Evolutionary conservation across 2,113 vertebrate genomes (phyloP).

Genomic region (Pomatostomus ruficeps): DNA sequence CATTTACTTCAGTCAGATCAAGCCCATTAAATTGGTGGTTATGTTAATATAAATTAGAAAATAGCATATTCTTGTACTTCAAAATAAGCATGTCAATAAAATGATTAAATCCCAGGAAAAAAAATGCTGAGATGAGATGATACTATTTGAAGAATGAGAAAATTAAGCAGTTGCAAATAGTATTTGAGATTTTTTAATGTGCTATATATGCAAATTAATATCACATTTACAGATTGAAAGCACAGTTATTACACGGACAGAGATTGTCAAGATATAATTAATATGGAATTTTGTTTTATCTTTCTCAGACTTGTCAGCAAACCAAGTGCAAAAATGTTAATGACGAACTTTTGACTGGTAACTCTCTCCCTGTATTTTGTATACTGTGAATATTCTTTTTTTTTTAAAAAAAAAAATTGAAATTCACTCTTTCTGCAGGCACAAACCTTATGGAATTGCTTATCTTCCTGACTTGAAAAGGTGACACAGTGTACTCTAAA

Average conservation of each 20-base stretch:
- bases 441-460: neutral
- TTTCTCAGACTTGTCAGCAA: neutral
- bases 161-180: neutral
- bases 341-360: neutral
- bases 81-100: neutral
- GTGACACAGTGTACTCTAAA: neutral
- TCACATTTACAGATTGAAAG: neutral
- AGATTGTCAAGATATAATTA: neutral
- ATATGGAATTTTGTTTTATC: neutral
- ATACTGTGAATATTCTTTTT: neutral
- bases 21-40: neutral
- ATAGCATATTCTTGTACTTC: neutral
- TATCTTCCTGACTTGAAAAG: neutral
- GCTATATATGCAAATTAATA: conserved; percentile 5
- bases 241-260: neutral
- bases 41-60: neutral
- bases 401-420: no score
- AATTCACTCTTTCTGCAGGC: neutral
- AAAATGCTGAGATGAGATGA: neutral
- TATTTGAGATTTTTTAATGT: neutral
- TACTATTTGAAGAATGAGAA: neutral
- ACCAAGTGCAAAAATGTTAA: neutral
- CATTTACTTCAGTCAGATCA: neutral
- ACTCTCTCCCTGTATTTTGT: neutral
- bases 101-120: neutral